These are phyloP conservation scores for Petrocephalus schoutedeni DNA, from an alignment of 2,797 vertebrate species.

Conservation along the genomic window DNA sequence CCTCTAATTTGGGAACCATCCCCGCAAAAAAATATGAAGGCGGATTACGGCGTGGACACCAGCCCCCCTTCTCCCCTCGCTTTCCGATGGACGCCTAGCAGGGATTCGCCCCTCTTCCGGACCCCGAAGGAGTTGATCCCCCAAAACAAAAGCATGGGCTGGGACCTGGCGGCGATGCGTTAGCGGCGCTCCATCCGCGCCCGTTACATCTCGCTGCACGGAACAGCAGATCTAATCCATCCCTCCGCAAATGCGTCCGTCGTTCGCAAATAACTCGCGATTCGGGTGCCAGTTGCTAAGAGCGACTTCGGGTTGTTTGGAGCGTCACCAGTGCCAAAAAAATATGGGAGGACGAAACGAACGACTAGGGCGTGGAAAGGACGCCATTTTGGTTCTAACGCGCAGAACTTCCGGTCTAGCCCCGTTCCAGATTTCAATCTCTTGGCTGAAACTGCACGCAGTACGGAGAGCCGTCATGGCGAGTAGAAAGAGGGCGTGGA, in stretches of 20 bases:
- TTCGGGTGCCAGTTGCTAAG: constrained; percentile 64
- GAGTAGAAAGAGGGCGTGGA: background rate
- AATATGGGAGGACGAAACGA: constrained; percentile 29
- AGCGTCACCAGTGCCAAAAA: constrained; percentile 42
- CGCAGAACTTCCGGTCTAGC: background rate
- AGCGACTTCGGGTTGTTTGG: constrained; percentile 56
- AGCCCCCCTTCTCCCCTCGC: constrained; percentile 26
- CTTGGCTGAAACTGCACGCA: background rate
- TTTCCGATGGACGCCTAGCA: background rate
- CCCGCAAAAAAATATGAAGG: constrained; percentile 34
- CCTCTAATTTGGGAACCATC: constrained; percentile 58
- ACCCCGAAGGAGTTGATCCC: background rate
- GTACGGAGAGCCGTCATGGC: constrained; percentile 11
- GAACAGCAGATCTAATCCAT: constrained; percentile 41
- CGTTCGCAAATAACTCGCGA: constrained; percentile 37
- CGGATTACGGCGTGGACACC: constrained; percentile 30
- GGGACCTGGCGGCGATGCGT: background rate
- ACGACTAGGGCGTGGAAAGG: constrained; percentile 36
- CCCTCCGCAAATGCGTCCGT: constrained; percentile 32
- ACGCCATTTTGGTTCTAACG: constrained; percentile 21
- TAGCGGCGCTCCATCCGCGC: background rate
- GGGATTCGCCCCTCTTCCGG: constrained; percentile 11
- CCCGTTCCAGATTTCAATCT: background rate
- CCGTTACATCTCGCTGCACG: constrained; percentile 30
- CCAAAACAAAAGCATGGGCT: background rate